Evolutionary conservation across 37 sponge, comb jelly and placozoan species (phyloP).

Genomic region (Geodia barretti): DNA sequence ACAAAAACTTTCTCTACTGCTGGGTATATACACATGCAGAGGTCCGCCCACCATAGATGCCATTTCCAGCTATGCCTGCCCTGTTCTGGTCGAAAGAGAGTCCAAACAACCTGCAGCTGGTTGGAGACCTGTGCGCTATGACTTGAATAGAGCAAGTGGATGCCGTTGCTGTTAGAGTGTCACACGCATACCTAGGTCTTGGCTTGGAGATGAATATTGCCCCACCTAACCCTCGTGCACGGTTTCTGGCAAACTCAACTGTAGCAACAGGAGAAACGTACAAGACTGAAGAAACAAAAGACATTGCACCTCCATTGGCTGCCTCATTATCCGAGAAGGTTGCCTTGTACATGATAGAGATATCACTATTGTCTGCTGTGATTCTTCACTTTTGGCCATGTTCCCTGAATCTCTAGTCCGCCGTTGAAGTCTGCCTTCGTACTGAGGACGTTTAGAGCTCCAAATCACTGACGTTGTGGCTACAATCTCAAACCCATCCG

Average conservation of each 20-base stretch:
- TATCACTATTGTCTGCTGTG: background rate
- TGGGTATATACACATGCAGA: too few relatives aligned
- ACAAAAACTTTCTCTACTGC: too few relatives aligned
- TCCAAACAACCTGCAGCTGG: too few relatives aligned
- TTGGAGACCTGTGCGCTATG: too few relatives aligned
- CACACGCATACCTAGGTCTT: too few relatives aligned
- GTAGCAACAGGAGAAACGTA: background rate
- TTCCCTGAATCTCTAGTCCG: background rate
- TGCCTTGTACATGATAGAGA: too few relatives aligned
- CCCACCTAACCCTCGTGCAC: background rate
- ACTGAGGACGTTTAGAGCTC: too few relatives aligned
- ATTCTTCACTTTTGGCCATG: background rate
- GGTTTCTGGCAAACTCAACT: background rate
- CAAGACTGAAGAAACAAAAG: background rate
- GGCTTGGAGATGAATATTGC: background rate
- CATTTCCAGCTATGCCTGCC: background rate
- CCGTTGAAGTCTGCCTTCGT: background rate
- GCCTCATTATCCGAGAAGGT: background rate
- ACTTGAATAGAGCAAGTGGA: background rate
- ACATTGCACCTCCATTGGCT: background rate
- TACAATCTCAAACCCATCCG: too few relatives aligned
- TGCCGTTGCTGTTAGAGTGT: too few relatives aligned
- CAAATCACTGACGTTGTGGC: too few relatives aligned
- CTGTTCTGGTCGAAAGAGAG: background rate
- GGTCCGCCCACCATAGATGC: background rate